Evolutionary conservation across 2,888 invertebrate genomes (phyloP), one percentile per base, ranked within the genome.

Genomic region (Crematogaster levior): DNA sequence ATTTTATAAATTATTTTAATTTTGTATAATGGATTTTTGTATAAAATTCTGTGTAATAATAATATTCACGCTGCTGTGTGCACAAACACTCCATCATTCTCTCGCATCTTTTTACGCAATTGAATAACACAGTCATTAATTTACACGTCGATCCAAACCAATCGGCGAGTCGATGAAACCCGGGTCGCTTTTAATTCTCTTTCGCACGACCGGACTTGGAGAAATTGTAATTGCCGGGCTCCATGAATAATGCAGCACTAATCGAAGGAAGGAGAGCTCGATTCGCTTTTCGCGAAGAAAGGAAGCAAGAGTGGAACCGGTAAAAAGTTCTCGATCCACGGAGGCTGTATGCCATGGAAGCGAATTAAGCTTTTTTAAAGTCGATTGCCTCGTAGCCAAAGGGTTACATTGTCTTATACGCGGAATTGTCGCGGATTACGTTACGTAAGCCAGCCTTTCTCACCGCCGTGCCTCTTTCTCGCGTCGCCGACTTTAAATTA

Each of bases 221-320:
- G 79, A 84, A 81, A 86, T 86, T 79, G 83, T 84, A 84, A 86
- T 87, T 84, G 83, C 68, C 73, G 18, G 63, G 5, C 43, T 73
- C 61, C 66, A 86, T 86, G 86, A 86, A 87, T 86, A 84, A 86
- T 87, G 84, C 86, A 87, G 48, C 7, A 37, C 48, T 70, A 85
- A 82, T 84, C 79, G 68, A 43, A 63, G 58, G 43, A 68, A 53
- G 24, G n/a, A 43, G 68, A 83, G 58, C 37, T 21, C n/a, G 48
- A 12, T 37, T 34, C 43, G 48, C 24, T 72, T 70, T 70, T 46
- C 72, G 40, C 68, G 18, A 24, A 34, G 9, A 48, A 24, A n/a
- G 37, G 10, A 6, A 24, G 24, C 12, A 4, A 34, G 21, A 37
- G 15, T 9, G 34, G 7, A 15, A 27, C n/a, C 56, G n/a, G 58